Evolutionary conservation across 2,797 vertebrate genomes (phyloP).

Genomic region (Chaetophractus vellerosus): DNA sequence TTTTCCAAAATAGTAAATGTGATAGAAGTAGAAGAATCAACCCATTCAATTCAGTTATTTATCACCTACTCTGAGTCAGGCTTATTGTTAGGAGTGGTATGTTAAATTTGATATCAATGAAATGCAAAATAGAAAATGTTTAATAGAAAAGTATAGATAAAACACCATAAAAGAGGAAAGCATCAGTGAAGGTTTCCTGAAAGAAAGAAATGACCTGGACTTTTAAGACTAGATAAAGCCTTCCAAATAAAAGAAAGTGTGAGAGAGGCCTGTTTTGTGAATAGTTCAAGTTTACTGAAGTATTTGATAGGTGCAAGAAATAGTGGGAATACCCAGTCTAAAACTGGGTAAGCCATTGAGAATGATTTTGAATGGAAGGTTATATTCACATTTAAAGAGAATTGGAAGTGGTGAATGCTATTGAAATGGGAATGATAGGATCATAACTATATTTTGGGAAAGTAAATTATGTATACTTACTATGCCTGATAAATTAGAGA

Average conservation of each 20-base stretch:
- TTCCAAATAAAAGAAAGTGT: too few species aligned
- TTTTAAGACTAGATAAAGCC: neutral
- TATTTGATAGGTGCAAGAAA: rapidly evolving
- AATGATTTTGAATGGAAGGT: too few species aligned
- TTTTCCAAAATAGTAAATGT: neutral
- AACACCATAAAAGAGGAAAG: neutral
- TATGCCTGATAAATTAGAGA: neutral
- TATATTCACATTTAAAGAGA: neutral
- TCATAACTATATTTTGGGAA: neutral
- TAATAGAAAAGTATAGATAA: neutral
- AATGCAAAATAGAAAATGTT: neutral
- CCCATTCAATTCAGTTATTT: neutral
- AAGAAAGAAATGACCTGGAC: neutral
- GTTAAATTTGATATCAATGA: neutral
- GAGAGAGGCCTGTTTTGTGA: rapidly evolving
- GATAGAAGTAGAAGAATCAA: neutral
- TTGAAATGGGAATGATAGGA: neutral
- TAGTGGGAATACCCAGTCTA: too few species aligned
- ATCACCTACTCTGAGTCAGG: neutral
- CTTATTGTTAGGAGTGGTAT: neutral
- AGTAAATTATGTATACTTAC: neutral
- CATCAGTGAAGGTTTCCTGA: neutral
- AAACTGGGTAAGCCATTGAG: neutral
- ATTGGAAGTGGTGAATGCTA: neutral
- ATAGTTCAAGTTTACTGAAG: neutral